These are phyloP conservation scores for Lordiphosa andalusiaca DNA, from an alignment of 2,888 invertebrate genomes.

Conservation along the genomic window DNA sequence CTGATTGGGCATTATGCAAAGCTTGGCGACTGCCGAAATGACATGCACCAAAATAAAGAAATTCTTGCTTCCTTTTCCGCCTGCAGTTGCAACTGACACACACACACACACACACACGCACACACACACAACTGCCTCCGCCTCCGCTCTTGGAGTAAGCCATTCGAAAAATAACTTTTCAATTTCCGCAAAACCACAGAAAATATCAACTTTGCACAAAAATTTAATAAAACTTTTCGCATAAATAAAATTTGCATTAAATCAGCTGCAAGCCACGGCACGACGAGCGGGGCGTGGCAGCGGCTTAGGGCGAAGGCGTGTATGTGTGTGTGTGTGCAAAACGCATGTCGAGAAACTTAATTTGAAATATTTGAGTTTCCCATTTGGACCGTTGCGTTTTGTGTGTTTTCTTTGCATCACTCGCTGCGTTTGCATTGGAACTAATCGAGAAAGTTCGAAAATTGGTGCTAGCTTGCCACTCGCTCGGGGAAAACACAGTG, in stretches of 20 bases:
- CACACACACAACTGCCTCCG: constrained; percentile 11
- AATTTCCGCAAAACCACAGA: constrained; percentile 77
- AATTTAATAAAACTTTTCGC: constrained; percentile 79
- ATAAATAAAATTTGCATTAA: constrained; percentile 79
- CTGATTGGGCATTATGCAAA: constrained; percentile 43
- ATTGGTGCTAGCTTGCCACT: constrained; percentile 46
- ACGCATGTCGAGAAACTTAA: constrained; percentile 74
- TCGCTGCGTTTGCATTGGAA: constrained; percentile 58
- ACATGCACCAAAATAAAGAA: constrained; percentile 61
- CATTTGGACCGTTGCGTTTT: constrained; percentile 55
- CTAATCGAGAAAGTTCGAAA: constrained; percentile 75
- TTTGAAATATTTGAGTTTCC: constrained; percentile 74
- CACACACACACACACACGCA: constrained; percentile 16
- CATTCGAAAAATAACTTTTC: constrained; percentile 76
- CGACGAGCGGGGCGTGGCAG: constrained; percentile 1
- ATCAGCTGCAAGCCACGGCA: constrained; percentile 71
- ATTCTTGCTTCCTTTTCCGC: constrained; percentile 70
- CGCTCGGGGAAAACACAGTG: neutral
- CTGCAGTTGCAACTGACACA: constrained; percentile 49
- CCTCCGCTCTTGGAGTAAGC: constrained; percentile 49
- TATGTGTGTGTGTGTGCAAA: constrained; percentile 43
- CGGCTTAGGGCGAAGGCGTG: constrained; percentile 48
- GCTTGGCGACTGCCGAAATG: constrained; percentile 52
- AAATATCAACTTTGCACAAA: constrained; percentile 75
- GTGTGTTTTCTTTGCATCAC: constrained; percentile 19